Evolutionary conservation across 1,140 invertebrate species (phyloP), one percentile per base, ranked within the genome.

Genomic region (Habropoda laboriosa): DNA sequence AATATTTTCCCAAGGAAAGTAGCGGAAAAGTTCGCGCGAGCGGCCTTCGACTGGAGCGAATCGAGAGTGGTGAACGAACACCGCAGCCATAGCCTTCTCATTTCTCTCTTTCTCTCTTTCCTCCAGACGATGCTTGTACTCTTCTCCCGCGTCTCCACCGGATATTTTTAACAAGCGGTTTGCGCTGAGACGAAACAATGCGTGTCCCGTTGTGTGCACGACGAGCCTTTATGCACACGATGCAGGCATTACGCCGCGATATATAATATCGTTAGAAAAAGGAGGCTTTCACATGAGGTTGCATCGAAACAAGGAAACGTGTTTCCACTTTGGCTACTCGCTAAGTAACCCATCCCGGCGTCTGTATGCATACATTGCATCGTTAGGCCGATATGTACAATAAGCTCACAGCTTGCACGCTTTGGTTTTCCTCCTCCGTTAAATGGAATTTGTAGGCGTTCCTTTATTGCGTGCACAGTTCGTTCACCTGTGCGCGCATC

Each of bases 141-240:
- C 53, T 79, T 35, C 63, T 58, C 35, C 57, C 32, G 57, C 79
- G 42, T 32, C 51, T 63, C 68, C 40, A 76, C 85, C 87, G 83
- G 87, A 88, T 89, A 89, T 89, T 89, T 89, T 87, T 86, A 88
- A 88, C 83, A 86, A 89, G 83, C 83, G 72, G 66, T 82, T 81
- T 85, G 76, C 82, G 85, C 81, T 67, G 76, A 79, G 73, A 87
- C 76, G 72, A 86, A 88, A 88, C 87, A 87, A 87, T 86, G 75
- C 49, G 68, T 68, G 57, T 71, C 61, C 81, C 58, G 49, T 51
- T 70, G 61, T 42, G 24, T 61, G 49, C 45, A 42, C 16, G 27
- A 6, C 35, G 66, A 27, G 58, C 66, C 18, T 61, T 38, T 73
- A 64, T 60, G n/a, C 40, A 18, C 66, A 38, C 77, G 49, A 40